Conservation (phyloP, 2,888 invertebrate species). For the Hetaerina titia region DNA sequence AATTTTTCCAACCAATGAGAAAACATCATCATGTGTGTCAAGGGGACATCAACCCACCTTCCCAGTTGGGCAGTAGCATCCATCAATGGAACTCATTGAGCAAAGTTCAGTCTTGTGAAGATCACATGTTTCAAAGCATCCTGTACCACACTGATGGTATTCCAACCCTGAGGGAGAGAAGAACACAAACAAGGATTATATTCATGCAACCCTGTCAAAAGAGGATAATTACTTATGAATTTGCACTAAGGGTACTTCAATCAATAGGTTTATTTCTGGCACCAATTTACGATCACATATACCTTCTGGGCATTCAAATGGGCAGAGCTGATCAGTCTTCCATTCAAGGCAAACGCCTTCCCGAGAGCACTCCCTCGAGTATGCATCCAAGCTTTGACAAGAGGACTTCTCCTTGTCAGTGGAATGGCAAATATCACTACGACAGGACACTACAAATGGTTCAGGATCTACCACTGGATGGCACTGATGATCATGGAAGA, state of each 20-base stretch:
- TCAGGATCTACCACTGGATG: constrained; percentile 86
- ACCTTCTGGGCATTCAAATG: constrained; percentile 81
- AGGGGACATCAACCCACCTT: constrained; percentile 77
- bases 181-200: not conserved
- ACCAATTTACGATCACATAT: not conserved
- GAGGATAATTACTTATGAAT: not conserved
- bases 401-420: constrained; percentile 76
- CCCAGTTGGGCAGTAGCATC: constrained; percentile 91
- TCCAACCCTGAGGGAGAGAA: constrained; percentile 75
- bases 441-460: constrained; percentile 84
- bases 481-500: constrained; percentile 79
- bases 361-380: constrained; percentile 85
- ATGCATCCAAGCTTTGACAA: constrained; percentile 85
- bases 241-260: not conserved
- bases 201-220: too few species aligned
- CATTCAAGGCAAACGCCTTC: constrained; percentile 88
- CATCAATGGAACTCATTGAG: constrained; percentile 81
- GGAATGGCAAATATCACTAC: constrained; percentile 82
- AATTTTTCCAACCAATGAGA: not conserved
- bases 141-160: constrained; percentile 80
- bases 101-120: constrained; percentile 76
- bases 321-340: constrained; percentile 83
- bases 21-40: not conserved
- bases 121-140: constrained; percentile 84
- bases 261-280: not conserved